Evolutionary conservation across 30 jellyfish, hydroid and myxozoan species (phyloP), one percentile per base, ranked within the genome.

Genomic region (Clytia hemisphaerica): DNA sequence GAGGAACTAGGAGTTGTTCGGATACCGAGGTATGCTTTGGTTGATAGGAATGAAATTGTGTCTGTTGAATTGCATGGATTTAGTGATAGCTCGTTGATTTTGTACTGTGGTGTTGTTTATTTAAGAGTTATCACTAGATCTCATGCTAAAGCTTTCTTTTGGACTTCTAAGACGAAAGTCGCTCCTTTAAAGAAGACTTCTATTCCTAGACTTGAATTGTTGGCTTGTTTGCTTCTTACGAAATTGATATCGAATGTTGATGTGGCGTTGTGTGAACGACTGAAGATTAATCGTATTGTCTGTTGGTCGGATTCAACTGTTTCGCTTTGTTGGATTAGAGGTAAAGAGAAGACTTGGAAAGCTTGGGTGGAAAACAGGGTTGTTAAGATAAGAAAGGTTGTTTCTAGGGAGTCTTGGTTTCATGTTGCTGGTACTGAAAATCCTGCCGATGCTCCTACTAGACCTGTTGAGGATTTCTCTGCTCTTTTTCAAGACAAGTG

Each of bases 271-370:
- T 40, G 44, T 76, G 48, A 9, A 71, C 58, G 66, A 26, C 37
- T 49, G n/a, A 61, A 10, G 19, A 69, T 72, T 37, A 64, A 61
- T 10, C 73, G 58, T 30, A 54, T 67, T 15, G 73, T 25, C 45
- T 84, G 54, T 61, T 84, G 89, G 93, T 69, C 75, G 22, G 77
- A 84, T 58, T 84, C 93, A 0, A 45, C 54, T 53, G 88, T 87
- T 27, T 68, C 88, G 1, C 40, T 84, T 19, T 77, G 93, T 64
- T 84, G 88, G 95, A 60, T 84, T 2, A 67, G 46, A 67, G 76
- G 78, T 31, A 67, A 84, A 51, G 75, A 45, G 60, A 84, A 67
- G 46, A 42, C 50, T 26, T 67, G 80, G 80, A 67, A 45, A 49
- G 61, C 75, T 6, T 49, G 75, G 76, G 76, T 67, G 24, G 59